Evolutionary conservation across 2,888 invertebrate species (phyloP).

Genomic region (Mythimna loreyi): DNA sequence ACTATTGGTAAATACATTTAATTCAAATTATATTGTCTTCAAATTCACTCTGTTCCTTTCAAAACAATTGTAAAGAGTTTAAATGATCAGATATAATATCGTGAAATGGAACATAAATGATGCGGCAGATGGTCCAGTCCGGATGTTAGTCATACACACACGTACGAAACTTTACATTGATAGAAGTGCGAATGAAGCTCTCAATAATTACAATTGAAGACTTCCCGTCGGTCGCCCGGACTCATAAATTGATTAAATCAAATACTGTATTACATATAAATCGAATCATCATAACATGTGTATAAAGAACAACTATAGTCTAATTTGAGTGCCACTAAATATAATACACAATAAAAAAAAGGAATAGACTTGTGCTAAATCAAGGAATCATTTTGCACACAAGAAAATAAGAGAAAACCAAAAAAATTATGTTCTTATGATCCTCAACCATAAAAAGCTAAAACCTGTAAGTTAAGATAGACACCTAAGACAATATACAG

Average conservation of each 20-base stretch:
- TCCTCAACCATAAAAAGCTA: background rate
- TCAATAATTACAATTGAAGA: slow-evolving; percentile 87
- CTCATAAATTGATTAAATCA: slow-evolving; percentile 75
- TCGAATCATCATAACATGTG: slow-evolving; percentile 24
- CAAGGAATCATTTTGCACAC: no score
- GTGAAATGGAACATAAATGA: slow-evolving; percentile 74
- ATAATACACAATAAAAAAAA: no score
- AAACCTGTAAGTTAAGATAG: background rate
- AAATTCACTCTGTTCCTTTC: background rate
- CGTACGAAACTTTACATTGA: slow-evolving; percentile 72
- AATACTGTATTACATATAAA: slow-evolving; percentile 62
- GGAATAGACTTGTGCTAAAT: no score
- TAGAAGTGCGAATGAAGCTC: slow-evolving; percentile 80
- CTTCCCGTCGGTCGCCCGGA: slow-evolving; percentile 82
- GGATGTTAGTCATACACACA: slow-evolving; percentile 86
- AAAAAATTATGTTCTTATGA: background rate
- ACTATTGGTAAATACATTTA: background rate
- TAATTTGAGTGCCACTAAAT: no score
- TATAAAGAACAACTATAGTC: background rate
- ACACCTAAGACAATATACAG: background rate
- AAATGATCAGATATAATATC: slow-evolving; percentile 74
- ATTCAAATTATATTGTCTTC: background rate
- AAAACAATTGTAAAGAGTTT: slow-evolving; percentile 41
- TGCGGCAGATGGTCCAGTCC: slow-evolving; percentile 81
- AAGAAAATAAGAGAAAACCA: background rate